Percentiles rank a stretch among this genome's conserved stretches.
Evolutionary conservation across 2,888 invertebrate genomes (phyloP).

Genomic region (Margaritifera margaritifera): DNA sequence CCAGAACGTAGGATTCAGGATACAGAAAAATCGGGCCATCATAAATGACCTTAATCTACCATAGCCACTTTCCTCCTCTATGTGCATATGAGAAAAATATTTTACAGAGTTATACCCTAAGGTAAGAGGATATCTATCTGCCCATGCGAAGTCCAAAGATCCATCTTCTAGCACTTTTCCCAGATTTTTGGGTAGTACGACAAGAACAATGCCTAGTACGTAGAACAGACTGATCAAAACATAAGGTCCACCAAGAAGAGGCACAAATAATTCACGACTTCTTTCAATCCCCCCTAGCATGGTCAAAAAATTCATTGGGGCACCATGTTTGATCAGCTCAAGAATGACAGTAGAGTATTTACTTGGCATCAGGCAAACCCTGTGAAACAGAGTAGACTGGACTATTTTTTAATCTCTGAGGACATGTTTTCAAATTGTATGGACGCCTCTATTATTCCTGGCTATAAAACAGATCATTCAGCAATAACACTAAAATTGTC

Average conservation of each 20-base stretch:
- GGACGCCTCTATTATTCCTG: no score
- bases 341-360: no score
- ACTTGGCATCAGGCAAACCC: no score
- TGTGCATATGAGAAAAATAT: conserved; percentile 6
- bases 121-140: conserved; percentile 9
- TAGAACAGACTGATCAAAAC: conserved; percentile 13
- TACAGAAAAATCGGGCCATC: conserved; percentile 10
- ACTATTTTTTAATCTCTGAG: no score
- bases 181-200: conserved; percentile 14
- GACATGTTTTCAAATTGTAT: no score
- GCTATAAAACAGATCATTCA: no score
- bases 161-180: conserved; percentile 13
- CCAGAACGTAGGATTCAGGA: conserved; percentile 21
- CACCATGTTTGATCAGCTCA: conserved; percentile 20
- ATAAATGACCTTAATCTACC: neutral
- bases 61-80: conserved; percentile 20
- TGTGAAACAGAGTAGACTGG: no score
- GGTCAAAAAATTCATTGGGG: conserved; percentile 26
- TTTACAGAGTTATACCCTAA: conserved; percentile 13
- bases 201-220: conserved; percentile 13
- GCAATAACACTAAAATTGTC: no score
- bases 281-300: conserved; percentile 27
- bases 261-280: conserved; percentile 19
- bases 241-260: conserved; percentile 25
- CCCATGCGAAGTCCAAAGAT: neutral